Evolutionary conservation across 2,797 vertebrate genomes (phyloP).

Genomic region (Siniperca obscura): DNA sequence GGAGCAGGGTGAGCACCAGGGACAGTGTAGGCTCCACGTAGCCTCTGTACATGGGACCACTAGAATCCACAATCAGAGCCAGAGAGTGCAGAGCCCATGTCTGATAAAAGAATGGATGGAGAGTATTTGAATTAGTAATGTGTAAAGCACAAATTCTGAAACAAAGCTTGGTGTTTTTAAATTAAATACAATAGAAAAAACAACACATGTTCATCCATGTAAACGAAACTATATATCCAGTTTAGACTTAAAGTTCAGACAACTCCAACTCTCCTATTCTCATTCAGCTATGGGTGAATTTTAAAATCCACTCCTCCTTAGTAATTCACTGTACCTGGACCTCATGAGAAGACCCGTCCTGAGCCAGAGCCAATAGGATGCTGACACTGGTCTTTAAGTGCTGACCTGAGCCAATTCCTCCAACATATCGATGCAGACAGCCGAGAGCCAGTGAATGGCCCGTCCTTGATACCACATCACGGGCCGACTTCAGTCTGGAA

Average conservation of each 20-base stretch:
- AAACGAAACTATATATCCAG: not conserved
- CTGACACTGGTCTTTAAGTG: slow-evolving; percentile 99
- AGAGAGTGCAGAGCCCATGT: slow-evolving; percentile 99
- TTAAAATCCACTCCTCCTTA: slow-evolving; percentile 22
- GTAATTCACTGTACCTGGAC: slow-evolving; percentile 90
- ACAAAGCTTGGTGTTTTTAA: not conserved
- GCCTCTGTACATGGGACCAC: slow-evolving; percentile 98
- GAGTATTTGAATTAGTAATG: not conserved
- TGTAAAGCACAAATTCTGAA: not conserved
- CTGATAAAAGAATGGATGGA: slow-evolving; percentile 73
- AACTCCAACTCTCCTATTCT: not conserved
- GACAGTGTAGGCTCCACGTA: slow-evolving; percentile 98
- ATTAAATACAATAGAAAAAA: not conserved
- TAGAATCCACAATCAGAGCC: slow-evolving; percentile 98
- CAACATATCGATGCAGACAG: slow-evolving; percentile 98
- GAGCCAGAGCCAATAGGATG: slow-evolving; percentile 96
- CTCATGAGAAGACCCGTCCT: slow-evolving; percentile 97
- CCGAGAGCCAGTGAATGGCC: slow-evolving; percentile 98
- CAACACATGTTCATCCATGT: not conserved
- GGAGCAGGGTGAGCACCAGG: slow-evolving; percentile 94
- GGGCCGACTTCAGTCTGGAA: slow-evolving; percentile 94
- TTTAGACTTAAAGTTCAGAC: not conserved
- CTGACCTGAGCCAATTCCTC: slow-evolving; percentile 98
- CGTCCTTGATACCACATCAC: slow-evolving; percentile 98
- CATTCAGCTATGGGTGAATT: not conserved